phyloP scores from a whole-genome alignment of 1,140 invertebrate genomes.

The Neodiprion lecontei region DNA sequence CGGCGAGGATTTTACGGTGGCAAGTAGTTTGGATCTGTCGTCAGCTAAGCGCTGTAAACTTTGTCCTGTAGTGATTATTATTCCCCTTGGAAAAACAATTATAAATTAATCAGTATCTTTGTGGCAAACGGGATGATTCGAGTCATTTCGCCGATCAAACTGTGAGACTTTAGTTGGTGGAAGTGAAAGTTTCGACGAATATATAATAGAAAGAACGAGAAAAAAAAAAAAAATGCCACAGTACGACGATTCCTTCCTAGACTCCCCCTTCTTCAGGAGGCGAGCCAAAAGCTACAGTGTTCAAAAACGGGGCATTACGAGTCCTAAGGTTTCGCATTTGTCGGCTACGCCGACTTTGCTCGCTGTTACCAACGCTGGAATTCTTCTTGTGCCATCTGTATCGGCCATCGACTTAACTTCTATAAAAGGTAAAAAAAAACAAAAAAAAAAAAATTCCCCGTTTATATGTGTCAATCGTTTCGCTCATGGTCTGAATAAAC shows the following conservation, averaged over 20 bases:
- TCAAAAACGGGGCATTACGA: constrained; percentile 52
- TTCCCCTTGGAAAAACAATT: too few relatives aligned
- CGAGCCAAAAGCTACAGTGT: constrained; percentile 58
- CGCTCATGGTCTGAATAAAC: too few relatives aligned
- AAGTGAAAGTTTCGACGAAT: background rate
- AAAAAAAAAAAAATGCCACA: constrained; percentile 47
- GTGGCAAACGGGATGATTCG: too few relatives aligned
- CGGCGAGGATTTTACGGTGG: too few relatives aligned
- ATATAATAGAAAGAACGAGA: background rate
- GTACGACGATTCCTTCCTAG: constrained; percentile 57
- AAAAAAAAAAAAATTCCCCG: too few relatives aligned
- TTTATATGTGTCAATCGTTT: too few relatives aligned
- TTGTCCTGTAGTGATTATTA: too few relatives aligned
- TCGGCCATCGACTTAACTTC: constrained; percentile 45
- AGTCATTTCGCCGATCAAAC: too few relatives aligned
- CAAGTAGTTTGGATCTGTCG: too few relatives aligned
- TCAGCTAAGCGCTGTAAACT: too few relatives aligned
- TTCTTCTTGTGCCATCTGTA: constrained; percentile 47
- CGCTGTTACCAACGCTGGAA: constrained; percentile 53
- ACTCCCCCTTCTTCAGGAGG: constrained; percentile 55
- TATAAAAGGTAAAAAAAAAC: constrained; percentile 47
- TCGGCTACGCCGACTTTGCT: constrained; percentile 53
- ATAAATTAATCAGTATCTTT: too few relatives aligned
- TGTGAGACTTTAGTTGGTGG: too few relatives aligned
- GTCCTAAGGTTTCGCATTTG: constrained; percentile 53